Percentiles rank a stretch among this genome's conserved stretches.
phyloP scores from a whole-genome alignment of 2,888 invertebrate genomes.

The Diogma glabrata region DNA sequence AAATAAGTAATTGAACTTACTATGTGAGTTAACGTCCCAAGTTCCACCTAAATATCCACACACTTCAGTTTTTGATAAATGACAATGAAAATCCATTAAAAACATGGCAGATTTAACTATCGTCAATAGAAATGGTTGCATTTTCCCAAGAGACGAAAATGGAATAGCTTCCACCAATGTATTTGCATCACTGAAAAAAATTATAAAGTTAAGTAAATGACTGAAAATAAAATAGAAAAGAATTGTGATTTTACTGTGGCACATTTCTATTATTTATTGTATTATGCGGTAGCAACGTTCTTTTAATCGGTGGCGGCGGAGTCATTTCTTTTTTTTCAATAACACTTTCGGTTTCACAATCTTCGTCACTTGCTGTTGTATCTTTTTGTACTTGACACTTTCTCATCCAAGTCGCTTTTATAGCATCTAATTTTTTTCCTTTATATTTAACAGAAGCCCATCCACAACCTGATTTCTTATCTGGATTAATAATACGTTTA shows the following conservation, averaged over 20 bases:
- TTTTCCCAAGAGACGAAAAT: constrained; percentile 76
- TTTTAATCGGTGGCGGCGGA: constrained; percentile 46
- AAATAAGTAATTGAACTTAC: constrained; percentile 45
- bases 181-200: constrained; percentile 65
- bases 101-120: constrained; percentile 77
- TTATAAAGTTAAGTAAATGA: constrained; percentile 19
- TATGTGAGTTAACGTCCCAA: constrained; percentile 89
- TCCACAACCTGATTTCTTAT: constrained; percentile 84
- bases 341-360: constrained; percentile 43
- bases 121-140: constrained; percentile 84
- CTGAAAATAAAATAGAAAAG: constrained; percentile 14
- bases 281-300: constrained; percentile 63
- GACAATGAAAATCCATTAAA: constrained; percentile 86
- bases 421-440: constrained; percentile 77
- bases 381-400: constrained; percentile 52
- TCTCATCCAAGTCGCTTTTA: constrained; percentile 74
- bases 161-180: constrained; percentile 81
- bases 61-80: constrained; percentile 85
- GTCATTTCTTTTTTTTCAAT: constrained; percentile 47
- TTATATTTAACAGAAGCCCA: constrained; percentile 87
- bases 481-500: constrained; percentile 81
- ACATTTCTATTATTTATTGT: constrained; percentile 61
- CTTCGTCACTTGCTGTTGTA: constrained; percentile 33
- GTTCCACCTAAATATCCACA: constrained; percentile 92
- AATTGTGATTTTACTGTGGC: constrained; percentile 52